Conservation (phyloP, 2,797 vertebrate species). For the Xerus rutilus region DNA sequence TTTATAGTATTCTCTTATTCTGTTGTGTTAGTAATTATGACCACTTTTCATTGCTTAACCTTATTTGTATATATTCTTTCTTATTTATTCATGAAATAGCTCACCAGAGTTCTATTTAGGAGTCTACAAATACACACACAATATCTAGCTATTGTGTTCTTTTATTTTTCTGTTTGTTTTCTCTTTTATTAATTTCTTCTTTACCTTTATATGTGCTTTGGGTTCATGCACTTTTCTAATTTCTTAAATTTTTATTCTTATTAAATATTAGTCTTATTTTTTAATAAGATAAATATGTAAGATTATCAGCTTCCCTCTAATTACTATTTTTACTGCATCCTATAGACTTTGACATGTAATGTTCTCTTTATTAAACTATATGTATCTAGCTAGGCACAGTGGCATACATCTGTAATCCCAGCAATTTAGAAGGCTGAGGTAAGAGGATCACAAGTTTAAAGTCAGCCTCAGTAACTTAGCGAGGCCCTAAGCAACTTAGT, state of each 20-base stretch:
- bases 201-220: background rate
- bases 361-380: background rate
- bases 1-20: background rate
- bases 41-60: background rate
- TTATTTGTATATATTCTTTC: background rate
- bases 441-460: no score
- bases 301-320: background rate
- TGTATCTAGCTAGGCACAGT: no score
- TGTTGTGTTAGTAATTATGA: background rate
- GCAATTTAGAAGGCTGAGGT: no score
- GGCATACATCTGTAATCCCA: no score
- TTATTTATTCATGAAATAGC: background rate
- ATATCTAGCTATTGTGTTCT: background rate
- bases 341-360: background rate
- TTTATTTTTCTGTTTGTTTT: background rate
- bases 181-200: background rate
- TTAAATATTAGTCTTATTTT: background rate
- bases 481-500: no score
- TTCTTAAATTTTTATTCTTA: background rate
- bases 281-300: background rate
- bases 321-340: background rate
- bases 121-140: background rate
- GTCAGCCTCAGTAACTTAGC: no score
- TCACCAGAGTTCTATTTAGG: background rate
- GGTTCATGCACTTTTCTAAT: background rate